Evolutionary conservation across 2,888 invertebrate genomes (phyloP), one percentile per base, ranked within the genome.

Genomic region (Drosophila trichaetosa): DNA sequence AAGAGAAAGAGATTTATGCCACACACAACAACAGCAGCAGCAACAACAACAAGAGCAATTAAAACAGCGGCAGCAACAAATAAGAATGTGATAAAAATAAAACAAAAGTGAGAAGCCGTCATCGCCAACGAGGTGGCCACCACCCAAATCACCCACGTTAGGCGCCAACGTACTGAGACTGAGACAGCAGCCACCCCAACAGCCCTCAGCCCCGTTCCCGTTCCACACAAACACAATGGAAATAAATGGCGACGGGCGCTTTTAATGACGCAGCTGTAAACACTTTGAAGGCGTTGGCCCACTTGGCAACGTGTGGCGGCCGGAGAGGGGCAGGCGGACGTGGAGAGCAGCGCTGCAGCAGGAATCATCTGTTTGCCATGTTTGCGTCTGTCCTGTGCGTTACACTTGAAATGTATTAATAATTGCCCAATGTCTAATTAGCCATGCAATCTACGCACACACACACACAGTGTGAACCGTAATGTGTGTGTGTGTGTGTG

Each of bases 181-280:
- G 48, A 46, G 34, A 53, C 57, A 63, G 42, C 36, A 49, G 51
- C 48, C 62, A 51, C 29, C 33, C 36, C 36, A 24, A 46, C 40
- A 6, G 24, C 11, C 63, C 24, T 31, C 21, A 18, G 16, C 46
- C 7, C 34, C 53, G 5, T 38, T 18, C 42, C 21, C 66, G 13
- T 16, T 38, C 49, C 34, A 46, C 49, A 16, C 34, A 13, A 57
- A 76, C 27, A 61, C 66, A 76, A 79, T 80, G 68, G 46, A 79
- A 84, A 79, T 76, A 81, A 87, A 81, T 83, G 82, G 75, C 83
- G 72, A 77, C 72, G 70, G 77, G 76, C 73, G 78, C 80, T 76
- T 86, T 79, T 88, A 85, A 85, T 84, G 84, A 88, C 86, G 88
- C 86, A 87, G 83, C 81, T 69, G 87, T 83, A 88, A 86, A 75